Conservation (phyloP, 2,888 invertebrate genomes). For the Scelioninae gen. 1 region DNA sequence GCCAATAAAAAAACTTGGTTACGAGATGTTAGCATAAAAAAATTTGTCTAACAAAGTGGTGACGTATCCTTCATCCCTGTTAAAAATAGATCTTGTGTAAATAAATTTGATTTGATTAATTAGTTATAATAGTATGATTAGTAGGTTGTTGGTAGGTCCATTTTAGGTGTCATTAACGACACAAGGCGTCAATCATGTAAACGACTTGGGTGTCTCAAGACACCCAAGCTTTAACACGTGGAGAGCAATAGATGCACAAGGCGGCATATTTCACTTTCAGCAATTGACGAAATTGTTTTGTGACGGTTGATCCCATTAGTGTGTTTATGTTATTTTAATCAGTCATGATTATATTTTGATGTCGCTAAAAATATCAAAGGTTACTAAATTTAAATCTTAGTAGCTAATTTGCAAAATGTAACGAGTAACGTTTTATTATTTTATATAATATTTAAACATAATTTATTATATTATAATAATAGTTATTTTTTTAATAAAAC, state of each 20-base stretch:
- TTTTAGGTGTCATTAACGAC: slow-evolving; percentile 44
- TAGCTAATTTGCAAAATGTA: no score
- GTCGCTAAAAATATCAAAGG: slow-evolving; percentile 28
- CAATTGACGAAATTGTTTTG: slow-evolving; percentile 65
- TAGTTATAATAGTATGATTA: slow-evolving; percentile 8
- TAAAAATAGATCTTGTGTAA: neutral
- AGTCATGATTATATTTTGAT: slow-evolving; percentile 44
- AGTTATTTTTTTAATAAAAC: no score
- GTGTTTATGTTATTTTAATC: slow-evolving; percentile 58
- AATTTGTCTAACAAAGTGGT: no score
- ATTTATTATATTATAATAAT: no score
- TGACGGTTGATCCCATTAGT: slow-evolving; percentile 50
- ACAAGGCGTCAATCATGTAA: slow-evolving; percentile 41
- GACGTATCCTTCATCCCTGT: no score
- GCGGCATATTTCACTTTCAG: slow-evolving; percentile 58
- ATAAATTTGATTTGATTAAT: slow-evolving; percentile 24
- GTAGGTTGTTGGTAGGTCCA: slow-evolving; percentile 19
- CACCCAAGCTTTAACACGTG: slow-evolving; percentile 32
- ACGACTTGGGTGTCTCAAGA: slow-evolving; percentile 30
- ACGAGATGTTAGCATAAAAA: no score
- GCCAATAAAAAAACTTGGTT: no score
- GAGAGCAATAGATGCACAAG: slow-evolving; percentile 26
- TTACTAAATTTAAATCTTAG: slow-evolving; percentile 6
- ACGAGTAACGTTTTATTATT: no score
- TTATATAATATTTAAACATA: no score